These are phyloP conservation scores for Amblyornis subalaris DNA, from an alignment of 2,113 vertebrate genomes.

Conservation along the genomic window DNA sequence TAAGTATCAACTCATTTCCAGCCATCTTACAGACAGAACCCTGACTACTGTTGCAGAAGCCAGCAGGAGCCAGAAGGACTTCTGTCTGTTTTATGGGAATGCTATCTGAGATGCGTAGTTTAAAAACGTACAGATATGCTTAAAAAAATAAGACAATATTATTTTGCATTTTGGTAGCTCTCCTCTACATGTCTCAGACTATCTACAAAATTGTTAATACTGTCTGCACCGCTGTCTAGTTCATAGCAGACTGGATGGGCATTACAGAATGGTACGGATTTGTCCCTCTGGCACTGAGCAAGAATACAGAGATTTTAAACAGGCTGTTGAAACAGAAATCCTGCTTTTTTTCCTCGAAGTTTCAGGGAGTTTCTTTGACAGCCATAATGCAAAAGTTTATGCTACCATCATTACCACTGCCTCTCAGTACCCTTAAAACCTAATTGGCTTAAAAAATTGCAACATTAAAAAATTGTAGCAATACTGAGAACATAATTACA, in stretches of 20 bases:
- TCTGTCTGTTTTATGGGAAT: background rate
- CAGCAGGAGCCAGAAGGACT: background rate
- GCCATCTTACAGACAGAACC: background rate
- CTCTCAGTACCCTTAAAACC: background rate
- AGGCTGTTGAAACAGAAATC: background rate
- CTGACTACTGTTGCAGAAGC: background rate
- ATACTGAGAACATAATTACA: background rate
- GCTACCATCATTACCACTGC: background rate
- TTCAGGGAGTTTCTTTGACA: background rate
- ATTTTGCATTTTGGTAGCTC: background rate
- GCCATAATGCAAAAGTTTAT: background rate
- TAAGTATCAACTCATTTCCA: background rate
- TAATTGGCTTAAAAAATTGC: background rate
- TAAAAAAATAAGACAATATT: background rate
- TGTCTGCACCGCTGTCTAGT: background rate
- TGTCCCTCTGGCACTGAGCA: background rate
- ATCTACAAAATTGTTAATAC: background rate
- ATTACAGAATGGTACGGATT: background rate
- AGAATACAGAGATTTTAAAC: background rate
- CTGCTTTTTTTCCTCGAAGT: background rate
- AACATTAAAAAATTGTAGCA: background rate
- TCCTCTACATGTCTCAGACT: background rate
- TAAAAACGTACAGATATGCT: background rate
- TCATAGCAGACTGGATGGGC: background rate
- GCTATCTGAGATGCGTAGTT: accelerated